Conservation (phyloP, 2,888 invertebrate genomes). For the Acrobasis consociella region DNA sequence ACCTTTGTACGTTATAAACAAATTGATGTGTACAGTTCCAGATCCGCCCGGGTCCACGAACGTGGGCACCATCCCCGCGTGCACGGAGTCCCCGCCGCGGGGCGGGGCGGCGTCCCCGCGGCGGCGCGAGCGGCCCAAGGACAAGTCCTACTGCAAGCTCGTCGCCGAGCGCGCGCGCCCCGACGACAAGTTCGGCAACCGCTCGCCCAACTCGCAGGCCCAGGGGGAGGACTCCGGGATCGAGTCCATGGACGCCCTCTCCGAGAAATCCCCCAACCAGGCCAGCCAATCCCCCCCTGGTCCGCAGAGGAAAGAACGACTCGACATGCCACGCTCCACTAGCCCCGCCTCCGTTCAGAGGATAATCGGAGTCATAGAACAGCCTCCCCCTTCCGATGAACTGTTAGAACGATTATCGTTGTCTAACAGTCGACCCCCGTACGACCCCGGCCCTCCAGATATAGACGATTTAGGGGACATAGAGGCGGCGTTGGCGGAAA, state of each 20-base stretch:
- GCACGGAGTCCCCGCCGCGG: constrained; percentile 62
- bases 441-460: constrained; percentile 64
- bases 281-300: constrained; percentile 88
- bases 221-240: constrained; percentile 95
- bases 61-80: constrained; percentile 82
- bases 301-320: constrained; percentile 67
- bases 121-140: constrained; percentile 70
- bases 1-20: background rate
- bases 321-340: constrained; percentile 71
- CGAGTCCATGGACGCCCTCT: constrained; percentile 96
- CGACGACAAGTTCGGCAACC: constrained; percentile 63
- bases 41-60: constrained; percentile 86
- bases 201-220: constrained; percentile 78
- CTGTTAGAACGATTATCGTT: constrained; percentile 57
- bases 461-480: constrained; percentile 85
- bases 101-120: constrained; percentile 58
- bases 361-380: constrained; percentile 69
- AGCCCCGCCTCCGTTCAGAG: constrained; percentile 73
- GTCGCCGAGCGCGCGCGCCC: constrained; percentile 71
- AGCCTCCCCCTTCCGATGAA: constrained; percentile 59
- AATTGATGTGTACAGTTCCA: constrained; percentile 42
- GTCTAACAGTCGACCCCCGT: constrained; percentile 54
- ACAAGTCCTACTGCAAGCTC: constrained; percentile 82
- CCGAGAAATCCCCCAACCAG: constrained; percentile 95
- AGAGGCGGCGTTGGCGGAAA: constrained; percentile 87